These are phyloP conservation scores for Nothura maculosa DNA, from an alignment of 2,797 vertebrate species.

Conservation along the genomic window DNA sequence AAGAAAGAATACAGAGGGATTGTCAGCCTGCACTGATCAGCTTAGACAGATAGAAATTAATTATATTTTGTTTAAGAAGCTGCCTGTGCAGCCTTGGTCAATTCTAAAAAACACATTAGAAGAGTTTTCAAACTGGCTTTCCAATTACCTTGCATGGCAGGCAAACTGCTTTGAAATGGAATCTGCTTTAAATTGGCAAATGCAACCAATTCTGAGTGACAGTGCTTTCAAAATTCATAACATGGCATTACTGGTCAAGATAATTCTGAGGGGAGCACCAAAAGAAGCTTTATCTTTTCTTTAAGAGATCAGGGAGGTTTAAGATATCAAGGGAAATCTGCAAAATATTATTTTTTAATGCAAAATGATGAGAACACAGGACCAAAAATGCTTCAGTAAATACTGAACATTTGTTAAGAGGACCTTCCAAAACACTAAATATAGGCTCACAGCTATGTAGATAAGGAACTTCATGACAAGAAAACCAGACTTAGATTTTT, in stretches of 20 bases:
- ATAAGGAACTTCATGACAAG: not conserved
- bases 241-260: constrained; percentile 57
- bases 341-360: constrained; percentile 23
- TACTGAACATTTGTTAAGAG: not conserved
- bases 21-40: constrained; percentile 77
- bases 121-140: constrained; percentile 81
- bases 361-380: no score
- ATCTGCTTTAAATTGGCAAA: constrained; percentile 79
- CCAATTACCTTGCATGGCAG: constrained; percentile 79
- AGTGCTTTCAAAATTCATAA: constrained; percentile 76
- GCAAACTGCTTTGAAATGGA: constrained; percentile 77
- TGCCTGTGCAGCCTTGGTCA: constrained; percentile 77
- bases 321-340: not conserved
- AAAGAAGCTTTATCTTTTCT: constrained; percentile 32
- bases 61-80: constrained; percentile 82
- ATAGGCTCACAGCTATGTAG: not conserved
- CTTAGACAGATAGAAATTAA: constrained; percentile 83
- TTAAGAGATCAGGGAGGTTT: constrained; percentile 25
- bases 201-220: constrained; percentile 71
- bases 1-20: constrained; percentile 73
- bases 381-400: no score
- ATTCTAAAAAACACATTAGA: constrained; percentile 78
- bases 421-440: not conserved
- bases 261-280: constrained; percentile 56
- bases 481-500: not conserved